Percentiles rank a stretch among this genome's conserved stretches.
Conservation (phyloP, 2,888 invertebrate species). For the Dasysyrphus tricinctus region DNA sequence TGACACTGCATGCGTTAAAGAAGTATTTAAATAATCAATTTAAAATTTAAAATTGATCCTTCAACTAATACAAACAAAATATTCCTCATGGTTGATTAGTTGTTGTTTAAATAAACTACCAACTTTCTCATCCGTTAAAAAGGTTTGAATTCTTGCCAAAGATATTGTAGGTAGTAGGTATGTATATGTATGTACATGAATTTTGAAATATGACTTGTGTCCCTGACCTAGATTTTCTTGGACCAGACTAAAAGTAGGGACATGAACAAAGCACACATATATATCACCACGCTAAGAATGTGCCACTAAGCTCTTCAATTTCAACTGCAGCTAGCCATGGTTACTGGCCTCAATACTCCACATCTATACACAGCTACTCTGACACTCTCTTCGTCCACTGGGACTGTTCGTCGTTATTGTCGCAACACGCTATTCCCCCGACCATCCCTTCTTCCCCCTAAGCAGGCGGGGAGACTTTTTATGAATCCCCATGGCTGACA, state of each 20-base stretch:
- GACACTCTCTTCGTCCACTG: slow-evolving; percentile 23
- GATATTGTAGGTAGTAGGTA: neutral
- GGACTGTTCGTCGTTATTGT: neutral
- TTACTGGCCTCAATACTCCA: slow-evolving; percentile 35
- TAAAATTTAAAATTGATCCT: too few relatives aligned
- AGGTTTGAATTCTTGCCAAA: neutral
- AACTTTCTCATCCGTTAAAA: neutral
- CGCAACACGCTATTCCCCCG: neutral
- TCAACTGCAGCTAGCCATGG: slow-evolving; percentile 20
- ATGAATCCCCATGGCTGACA: neutral
- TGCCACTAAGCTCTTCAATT: slow-evolving; percentile 37
- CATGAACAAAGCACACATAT: slow-evolving; percentile 32
- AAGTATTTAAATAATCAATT: too few relatives aligned
- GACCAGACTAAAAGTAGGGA: neutral
- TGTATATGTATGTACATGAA: too few relatives aligned
- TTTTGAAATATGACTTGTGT: slow-evolving; percentile 1
- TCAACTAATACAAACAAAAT: too few relatives aligned
- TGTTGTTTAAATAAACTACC: too few relatives aligned
- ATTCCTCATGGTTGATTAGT: too few relatives aligned
- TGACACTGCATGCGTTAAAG: too few relatives aligned
- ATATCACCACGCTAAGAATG: slow-evolving; percentile 39
- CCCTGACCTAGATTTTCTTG: slow-evolving; percentile 48
- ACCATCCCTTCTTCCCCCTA: neutral
- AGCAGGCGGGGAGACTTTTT: neutral
- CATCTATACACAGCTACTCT: neutral